Evolutionary conservation across 2,888 invertebrate species (phyloP).

Genomic region (Diploptera punctata): DNA sequence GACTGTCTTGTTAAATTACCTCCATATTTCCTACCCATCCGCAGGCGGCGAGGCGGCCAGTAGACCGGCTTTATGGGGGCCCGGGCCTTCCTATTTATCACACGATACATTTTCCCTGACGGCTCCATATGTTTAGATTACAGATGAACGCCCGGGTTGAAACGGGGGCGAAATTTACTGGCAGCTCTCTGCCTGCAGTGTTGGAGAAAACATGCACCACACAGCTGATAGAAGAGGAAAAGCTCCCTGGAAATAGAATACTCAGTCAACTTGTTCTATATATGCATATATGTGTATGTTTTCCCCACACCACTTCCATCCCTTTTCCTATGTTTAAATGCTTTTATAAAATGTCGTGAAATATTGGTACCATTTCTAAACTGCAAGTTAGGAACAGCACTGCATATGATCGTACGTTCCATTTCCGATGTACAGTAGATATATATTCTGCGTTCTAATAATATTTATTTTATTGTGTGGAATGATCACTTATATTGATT

Average conservation of each 20-base stretch:
- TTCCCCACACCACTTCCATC: neutral
- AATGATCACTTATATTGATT: no score
- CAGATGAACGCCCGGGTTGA: constrained; percentile 36
- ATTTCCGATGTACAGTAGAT: no score
- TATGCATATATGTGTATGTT: neutral
- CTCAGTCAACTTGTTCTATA: constrained; percentile 16
- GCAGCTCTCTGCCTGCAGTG: constrained; percentile 39
- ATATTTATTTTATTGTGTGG: no score
- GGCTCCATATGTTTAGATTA: constrained; percentile 46
- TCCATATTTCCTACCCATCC: constrained; percentile 43
- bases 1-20: constrained; percentile 45
- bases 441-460: no score
- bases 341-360: neutral
- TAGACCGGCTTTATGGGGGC: constrained; percentile 25
- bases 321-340: neutral
- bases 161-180: constrained; percentile 50
- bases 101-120: constrained; percentile 44
- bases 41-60: constrained; percentile 32
- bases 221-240: constrained; percentile 21
- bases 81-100: constrained; percentile 44
- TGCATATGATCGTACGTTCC: no score
- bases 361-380: no score
- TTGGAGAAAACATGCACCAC: constrained; percentile 26
- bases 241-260: constrained; percentile 33
- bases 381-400: no score